Evolutionary conservation across 2,797 vertebrate species (phyloP).

Genomic region (Aeoliscus strigatus): DNA sequence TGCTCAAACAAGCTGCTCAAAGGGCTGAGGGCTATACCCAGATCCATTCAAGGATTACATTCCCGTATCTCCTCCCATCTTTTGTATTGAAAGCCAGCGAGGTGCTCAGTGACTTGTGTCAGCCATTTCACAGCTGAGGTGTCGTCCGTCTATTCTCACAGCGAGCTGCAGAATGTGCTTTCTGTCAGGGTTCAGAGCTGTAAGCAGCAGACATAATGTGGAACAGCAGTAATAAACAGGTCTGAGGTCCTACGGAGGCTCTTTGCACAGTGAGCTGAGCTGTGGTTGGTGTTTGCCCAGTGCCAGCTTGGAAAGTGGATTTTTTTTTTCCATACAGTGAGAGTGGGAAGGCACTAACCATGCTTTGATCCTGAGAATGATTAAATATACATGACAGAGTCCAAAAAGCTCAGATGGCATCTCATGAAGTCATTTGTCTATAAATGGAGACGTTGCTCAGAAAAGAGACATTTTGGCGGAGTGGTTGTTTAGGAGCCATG

Average conservation of each 20-base stretch:
- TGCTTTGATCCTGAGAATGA: slow-evolving; percentile 50
- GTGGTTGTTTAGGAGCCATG: slow-evolving; percentile 21
- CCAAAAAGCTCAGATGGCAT: slow-evolving; percentile 33
- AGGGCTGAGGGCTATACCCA: slow-evolving; percentile 59
- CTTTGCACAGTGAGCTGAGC: slow-evolving; percentile 15
- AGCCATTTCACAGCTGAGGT: slow-evolving; percentile 71
- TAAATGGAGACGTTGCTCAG: slow-evolving; percentile 6
- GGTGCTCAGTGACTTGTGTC: slow-evolving; percentile 67
- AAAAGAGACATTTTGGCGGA: slow-evolving; percentile 36
- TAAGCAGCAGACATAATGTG: slow-evolving; percentile 47
- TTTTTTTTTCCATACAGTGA: slow-evolving; percentile 27
- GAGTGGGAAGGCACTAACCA: slow-evolving; percentile 25
- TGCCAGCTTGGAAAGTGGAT: slow-evolving; percentile 21
- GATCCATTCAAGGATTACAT: slow-evolving; percentile 73
- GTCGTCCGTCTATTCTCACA: slow-evolving; percentile 58
- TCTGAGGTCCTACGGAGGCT: slow-evolving; percentile 26
- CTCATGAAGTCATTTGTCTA: slow-evolving; percentile 15
- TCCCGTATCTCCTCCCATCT: slow-evolving; percentile 69
- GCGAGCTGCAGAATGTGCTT: slow-evolving; percentile 53
- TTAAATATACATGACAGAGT: slow-evolving; percentile 58
- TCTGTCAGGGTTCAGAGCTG: slow-evolving; percentile 32
- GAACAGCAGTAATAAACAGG: slow-evolving; percentile 45
- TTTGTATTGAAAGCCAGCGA: slow-evolving; percentile 61
- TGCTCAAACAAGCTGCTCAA: slow-evolving; percentile 72
- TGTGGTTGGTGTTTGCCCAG: slow-evolving; percentile 14